Conservation (phyloP, 2,888 invertebrate genomes). For the Mycalesis mineus region DNA sequence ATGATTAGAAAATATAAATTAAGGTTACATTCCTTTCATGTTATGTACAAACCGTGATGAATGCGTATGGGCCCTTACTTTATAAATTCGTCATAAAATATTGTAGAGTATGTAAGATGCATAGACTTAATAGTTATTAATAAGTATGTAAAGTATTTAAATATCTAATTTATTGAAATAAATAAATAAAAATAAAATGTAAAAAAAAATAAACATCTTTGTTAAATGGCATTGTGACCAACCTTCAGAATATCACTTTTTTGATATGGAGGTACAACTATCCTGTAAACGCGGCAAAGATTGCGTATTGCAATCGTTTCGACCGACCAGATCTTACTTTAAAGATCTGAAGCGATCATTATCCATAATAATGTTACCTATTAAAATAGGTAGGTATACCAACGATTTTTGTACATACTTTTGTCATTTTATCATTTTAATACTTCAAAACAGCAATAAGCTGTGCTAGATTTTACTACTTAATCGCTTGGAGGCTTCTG, state of each 20-base stretch:
- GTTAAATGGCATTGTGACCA: conserved; percentile 69
- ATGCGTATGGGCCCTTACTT: conserved; percentile 78
- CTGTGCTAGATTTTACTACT: conserved; percentile 58
- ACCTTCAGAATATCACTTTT: conserved; percentile 48
- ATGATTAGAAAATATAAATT: conserved; percentile 74
- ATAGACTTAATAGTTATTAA: conserved; percentile 57
- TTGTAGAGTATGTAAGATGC: conserved; percentile 56
- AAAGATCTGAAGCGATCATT: conserved; percentile 73
- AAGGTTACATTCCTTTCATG: conserved; percentile 78
- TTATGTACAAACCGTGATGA: conserved; percentile 69
- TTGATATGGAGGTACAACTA: conserved; percentile 62
- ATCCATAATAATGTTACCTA: conserved; percentile 35
- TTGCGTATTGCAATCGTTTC: conserved; percentile 72
- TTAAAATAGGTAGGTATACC: conserved; percentile 46
- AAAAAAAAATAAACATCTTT: conserved; percentile 34
- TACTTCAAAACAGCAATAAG: conserved; percentile 42
- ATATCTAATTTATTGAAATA: conserved; percentile 37
- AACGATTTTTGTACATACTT: conserved; percentile 72
- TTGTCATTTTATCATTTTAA: conserved; percentile 43
- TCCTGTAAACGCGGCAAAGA: conserved; percentile 74
- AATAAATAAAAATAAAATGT: conserved; percentile 35
- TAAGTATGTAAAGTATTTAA: conserved; percentile 50
- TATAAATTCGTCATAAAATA: conserved; percentile 76
- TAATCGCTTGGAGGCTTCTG: conserved; percentile 67
- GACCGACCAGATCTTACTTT: conserved; percentile 74